Percentiles rank a stretch among this genome's conserved stretches.
These are phyloP conservation scores for Dioctria linearis DNA, from an alignment of 2,888 invertebrate species.

Conservation along the genomic window DNA sequence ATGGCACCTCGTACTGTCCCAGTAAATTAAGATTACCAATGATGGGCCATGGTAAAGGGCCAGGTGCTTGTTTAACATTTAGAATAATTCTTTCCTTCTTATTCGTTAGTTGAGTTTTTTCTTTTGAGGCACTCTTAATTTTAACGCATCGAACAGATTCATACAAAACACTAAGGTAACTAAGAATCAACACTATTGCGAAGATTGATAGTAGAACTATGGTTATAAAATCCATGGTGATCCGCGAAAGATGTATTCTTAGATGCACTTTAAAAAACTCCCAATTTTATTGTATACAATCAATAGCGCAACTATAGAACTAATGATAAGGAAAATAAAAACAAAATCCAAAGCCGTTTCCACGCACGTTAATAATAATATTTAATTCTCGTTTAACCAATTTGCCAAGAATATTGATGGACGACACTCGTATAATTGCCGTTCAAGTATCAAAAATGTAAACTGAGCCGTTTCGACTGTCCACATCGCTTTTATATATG, in stretches of 20 bases:
- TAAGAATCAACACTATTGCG: conserved; percentile 59
- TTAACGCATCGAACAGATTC: conserved; percentile 55
- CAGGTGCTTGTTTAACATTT: conserved; percentile 73
- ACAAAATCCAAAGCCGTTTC: background rate
- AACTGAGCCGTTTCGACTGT: conserved; percentile 52
- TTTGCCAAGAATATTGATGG: conserved; percentile 22
- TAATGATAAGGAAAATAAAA: background rate
- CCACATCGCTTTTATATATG: conserved; percentile 52
- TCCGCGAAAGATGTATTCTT: too few relatives aligned
- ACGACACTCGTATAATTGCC: conserved; percentile 39
- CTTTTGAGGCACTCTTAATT: conserved; percentile 2
- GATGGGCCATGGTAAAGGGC: conserved; percentile 79
- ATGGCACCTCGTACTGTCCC: conserved; percentile 77
- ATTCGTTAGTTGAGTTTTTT: background rate
- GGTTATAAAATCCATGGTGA: conserved; percentile 58
- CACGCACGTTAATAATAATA: background rate
- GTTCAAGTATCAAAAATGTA: conserved; percentile 46
- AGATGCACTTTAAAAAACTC: too few relatives aligned
- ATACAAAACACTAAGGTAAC: conserved; percentile 62
- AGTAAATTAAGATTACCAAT: conserved; percentile 81
- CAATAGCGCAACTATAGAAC: background rate
- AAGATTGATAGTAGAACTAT: conserved; percentile 58
- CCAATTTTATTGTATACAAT: background rate
- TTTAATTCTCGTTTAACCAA: background rate
- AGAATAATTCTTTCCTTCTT: background rate